Percentiles rank a stretch among this genome's conserved stretches.
Evolutionary conservation across 2,888 invertebrate species (phyloP).

Genomic region (Drosophila recens): DNA sequence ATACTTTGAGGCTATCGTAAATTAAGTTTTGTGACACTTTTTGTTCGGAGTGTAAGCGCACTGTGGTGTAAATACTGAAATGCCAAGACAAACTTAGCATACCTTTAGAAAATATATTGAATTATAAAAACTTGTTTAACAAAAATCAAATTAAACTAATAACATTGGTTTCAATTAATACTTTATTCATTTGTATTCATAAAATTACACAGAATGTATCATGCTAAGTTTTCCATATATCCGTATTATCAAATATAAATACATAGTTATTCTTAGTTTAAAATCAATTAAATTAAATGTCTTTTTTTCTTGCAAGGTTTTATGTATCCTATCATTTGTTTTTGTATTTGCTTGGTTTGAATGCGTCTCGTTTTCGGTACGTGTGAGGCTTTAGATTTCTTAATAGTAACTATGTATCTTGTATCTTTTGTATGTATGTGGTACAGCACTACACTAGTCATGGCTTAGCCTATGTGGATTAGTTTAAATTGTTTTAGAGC

Average conservation of each 20-base stretch:
- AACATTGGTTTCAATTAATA: conserved; percentile 71
- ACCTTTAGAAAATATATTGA: neutral
- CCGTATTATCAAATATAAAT: conserved; percentile 49
- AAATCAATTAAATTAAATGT: conserved; percentile 48
- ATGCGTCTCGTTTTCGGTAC: conserved; percentile 44
- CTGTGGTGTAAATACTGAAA: no score
- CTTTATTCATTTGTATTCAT: conserved; percentile 70
- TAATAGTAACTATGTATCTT: conserved; percentile 51
- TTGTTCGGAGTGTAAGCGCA: no score
- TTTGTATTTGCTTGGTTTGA: conserved; percentile 28
- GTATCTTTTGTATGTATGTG: conserved; percentile 35
- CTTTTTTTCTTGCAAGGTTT: conserved; percentile 24
- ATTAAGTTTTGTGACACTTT: neutral
- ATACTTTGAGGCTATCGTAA: neutral
- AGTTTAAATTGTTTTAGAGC: conserved; percentile 62
- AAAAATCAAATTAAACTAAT: neutral
- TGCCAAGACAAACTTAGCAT: no score
- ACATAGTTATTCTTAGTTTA: conserved; percentile 38
- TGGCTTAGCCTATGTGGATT: conserved; percentile 64
- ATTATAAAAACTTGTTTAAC: neutral
- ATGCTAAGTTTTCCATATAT: conserved; percentile 43
- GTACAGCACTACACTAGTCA: conserved; percentile 50
- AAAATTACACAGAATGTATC: conserved; percentile 62
- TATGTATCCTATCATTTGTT: conserved; percentile 17
- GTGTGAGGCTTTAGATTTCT: conserved; percentile 39